Evolutionary conservation across 2,113 vertebrate genomes (phyloP), one percentile per base, ranked within the genome.

Genomic region (Rhynchomys soricoides): DNA sequence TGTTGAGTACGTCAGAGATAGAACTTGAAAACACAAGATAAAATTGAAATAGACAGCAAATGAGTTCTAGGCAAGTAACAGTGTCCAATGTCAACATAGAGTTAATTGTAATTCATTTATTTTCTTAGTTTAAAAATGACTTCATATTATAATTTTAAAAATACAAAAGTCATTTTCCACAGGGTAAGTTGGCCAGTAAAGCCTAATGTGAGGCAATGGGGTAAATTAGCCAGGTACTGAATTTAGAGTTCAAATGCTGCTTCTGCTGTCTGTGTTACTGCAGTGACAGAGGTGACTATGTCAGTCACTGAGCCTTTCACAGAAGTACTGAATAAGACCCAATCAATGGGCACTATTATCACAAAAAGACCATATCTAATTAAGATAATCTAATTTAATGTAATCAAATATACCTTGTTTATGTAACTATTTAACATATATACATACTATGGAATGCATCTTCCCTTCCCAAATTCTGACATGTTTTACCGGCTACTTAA

Each of bases 121-220:
- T 95, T 86, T 88, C 50, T 11, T 29, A 89, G 62, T 87, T 94
- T 77, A 95, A 95, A 92, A 68, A 59, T 93, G 77, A 94, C 66
- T 82, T 93, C 22, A 91, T 82, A 89, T 68, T 82, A 45, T 81
- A 59, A 43, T 59, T 89, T 89, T 45, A 50, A 45, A 95, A 74
- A 95, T 66, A 93, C 37, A 88, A 79, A 90, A 94, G 1, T 90
- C 13, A 24, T 74, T 81, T 92, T 55, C 26, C 40, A 86, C 15
- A 43, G 52, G 34, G 22, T n/a, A 96, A 94, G 40, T 74, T n/a
- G 86, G 29, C 1, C 29, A 70, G 40, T 90, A 66, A 90, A 70
- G 55, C 71, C 94, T 90, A 95, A 75, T 50, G 29, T 66, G 26
- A 94, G 4, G n/a, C 62, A 96, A 73, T 17, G 45, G n/a, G 7